A percentile compares a stretch with the other conserved stretches of the same genome.
phyloP scores from a whole-genome alignment of 2,888 invertebrate species.

The Agelastica alni region DNA sequence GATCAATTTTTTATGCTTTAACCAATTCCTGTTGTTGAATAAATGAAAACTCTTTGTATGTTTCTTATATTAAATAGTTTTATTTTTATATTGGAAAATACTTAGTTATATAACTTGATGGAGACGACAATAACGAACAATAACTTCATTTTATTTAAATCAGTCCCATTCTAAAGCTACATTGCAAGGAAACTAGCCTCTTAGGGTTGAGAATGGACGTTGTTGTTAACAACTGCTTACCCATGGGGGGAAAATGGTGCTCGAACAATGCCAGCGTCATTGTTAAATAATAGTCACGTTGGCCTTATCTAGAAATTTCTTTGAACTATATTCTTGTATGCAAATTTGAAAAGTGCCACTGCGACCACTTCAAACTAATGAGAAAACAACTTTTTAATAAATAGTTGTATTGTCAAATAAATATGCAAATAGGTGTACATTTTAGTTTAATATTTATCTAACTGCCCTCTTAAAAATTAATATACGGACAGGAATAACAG shows the following conservation, averaged over 20 bases:
- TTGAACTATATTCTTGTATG: background rate
- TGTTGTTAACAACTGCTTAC: conserved; percentile 47
- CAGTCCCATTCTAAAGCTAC: no score
- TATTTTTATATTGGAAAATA: no score
- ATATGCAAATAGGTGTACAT: background rate
- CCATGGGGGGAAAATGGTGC: conserved; percentile 46
- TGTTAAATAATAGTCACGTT: conserved; percentile 17
- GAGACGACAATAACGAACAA: no score
- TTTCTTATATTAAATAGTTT: no score
- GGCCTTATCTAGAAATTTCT: conserved; percentile 2
- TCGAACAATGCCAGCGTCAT: conserved; percentile 20
- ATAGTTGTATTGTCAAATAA: background rate
- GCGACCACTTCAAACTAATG: background rate
- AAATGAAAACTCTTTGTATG: no score
- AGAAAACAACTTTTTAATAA: background rate
- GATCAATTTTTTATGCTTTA: no score
- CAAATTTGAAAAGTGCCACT: background rate
- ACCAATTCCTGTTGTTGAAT: no score
- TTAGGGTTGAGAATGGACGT: conserved; percentile 36
- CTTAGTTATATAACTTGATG: no score
- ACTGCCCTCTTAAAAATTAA: no score
- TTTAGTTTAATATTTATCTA: no score
- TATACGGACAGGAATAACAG: background rate
- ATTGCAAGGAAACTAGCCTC: no score
- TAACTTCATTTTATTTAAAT: no score